These are phyloP conservation scores for Paguma larvata DNA, from an alignment of 2,797 vertebrate species.

Conservation along the genomic window DNA sequence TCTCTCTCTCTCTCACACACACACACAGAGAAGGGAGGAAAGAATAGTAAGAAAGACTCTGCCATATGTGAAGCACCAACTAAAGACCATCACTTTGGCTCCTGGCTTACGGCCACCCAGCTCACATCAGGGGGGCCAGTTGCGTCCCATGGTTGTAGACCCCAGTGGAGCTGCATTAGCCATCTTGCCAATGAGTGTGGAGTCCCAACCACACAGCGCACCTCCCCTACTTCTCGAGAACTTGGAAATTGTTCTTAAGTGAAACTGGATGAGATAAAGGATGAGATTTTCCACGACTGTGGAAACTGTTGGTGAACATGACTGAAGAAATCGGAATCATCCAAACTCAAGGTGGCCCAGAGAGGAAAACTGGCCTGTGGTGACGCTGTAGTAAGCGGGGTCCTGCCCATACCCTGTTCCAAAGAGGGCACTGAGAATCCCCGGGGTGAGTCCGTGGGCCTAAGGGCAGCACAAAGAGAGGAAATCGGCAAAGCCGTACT, in stretches of 20 bases:
- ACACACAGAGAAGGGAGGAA: background rate
- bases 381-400: rapidly evolving
- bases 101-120: background rate
- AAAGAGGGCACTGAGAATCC: background rate
- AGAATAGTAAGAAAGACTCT: background rate
- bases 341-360: background rate
- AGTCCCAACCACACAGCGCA: background rate
- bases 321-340: background rate
- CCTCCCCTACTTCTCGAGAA: rapidly evolving
- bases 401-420: background rate
- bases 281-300: background rate
- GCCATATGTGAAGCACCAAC: background rate
- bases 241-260: background rate
- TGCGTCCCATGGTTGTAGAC: rapidly evolving
- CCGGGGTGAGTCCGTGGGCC: background rate
- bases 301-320: background rate
- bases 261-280: background rate
- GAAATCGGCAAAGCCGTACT: background rate
- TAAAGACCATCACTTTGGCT: too few relatives aligned
- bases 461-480: background rate
- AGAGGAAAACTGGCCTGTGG: background rate
- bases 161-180: too few relatives aligned
- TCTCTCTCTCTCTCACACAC: too few relatives aligned
- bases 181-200: background rate
- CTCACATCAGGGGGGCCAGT: rapidly evolving